Conservation (phyloP, 2,888 invertebrate species). For the Perizoma affinitatum region DNA sequence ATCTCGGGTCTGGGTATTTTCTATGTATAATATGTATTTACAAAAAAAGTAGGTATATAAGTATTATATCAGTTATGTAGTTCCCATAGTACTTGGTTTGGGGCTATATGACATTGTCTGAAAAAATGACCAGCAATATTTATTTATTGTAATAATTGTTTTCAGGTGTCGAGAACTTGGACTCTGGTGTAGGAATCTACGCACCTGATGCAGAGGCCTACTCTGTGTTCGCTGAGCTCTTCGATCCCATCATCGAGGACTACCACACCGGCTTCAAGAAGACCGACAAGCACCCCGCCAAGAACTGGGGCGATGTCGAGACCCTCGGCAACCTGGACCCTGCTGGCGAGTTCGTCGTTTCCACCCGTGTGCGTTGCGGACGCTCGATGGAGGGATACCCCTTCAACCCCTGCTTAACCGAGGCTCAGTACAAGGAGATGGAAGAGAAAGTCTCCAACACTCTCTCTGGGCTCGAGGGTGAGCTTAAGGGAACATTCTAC, state of each 20-base stretch:
- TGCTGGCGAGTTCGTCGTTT: slow-evolving; percentile 94
- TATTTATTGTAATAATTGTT: slow-evolving; percentile 42
- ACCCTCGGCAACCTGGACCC: slow-evolving; percentile 97
- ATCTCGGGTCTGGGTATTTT: no score
- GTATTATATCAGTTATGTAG: no score
- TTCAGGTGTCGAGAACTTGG: slow-evolving; percentile 96
- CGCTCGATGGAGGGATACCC: slow-evolving; percentile 97
- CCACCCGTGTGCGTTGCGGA: slow-evolving; percentile 98
- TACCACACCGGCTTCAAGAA: slow-evolving; percentile 98
- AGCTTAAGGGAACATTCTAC: slow-evolving; percentile 97
- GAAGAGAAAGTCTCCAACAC: slow-evolving; percentile 94
- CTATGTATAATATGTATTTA: no score
- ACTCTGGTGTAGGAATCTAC: slow-evolving; percentile 98
- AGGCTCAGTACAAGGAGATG: slow-evolving; percentile 99
- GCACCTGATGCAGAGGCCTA: slow-evolving; percentile 98
- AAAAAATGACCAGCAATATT: no score
- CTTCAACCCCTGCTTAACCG: slow-evolving; percentile 98
- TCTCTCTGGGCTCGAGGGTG: slow-evolving; percentile 92
- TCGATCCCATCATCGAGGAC: slow-evolving; percentile 99
- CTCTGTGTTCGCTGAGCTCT: slow-evolving; percentile 94
- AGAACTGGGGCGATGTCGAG: slow-evolving; percentile 97
- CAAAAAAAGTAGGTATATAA: no score
- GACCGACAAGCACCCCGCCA: slow-evolving; percentile 96
- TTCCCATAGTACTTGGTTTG: no score
- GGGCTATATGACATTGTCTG: no score